These are phyloP conservation scores for Gryllus bimaculatus DNA, from an alignment of 1,140 invertebrate species.

Conservation along the genomic window DNA sequence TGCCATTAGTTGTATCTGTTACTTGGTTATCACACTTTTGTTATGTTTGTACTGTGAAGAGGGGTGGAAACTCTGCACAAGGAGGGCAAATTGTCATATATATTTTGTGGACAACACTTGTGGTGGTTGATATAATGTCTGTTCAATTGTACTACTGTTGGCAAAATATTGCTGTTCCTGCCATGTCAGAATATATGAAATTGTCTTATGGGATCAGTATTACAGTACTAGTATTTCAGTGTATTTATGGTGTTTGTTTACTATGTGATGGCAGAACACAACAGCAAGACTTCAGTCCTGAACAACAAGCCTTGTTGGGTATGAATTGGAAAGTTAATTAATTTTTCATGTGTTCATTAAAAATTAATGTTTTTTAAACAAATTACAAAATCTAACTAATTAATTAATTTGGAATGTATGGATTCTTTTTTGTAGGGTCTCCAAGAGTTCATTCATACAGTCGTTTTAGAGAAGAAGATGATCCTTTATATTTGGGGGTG, in stretches of 20 bases:
- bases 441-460: constrained; percentile 39
- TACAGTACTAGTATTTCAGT: constrained; percentile 36
- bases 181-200: constrained; percentile 32
- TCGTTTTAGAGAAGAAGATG: constrained; percentile 51
- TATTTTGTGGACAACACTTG: constrained; percentile 51
- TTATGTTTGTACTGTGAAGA: constrained; percentile 58
- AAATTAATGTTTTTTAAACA: background rate
- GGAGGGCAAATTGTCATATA: constrained; percentile 55
- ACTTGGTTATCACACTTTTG: constrained; percentile 71
- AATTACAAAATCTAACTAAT: background rate
- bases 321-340: background rate
- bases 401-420: background rate
- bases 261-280: constrained; percentile 5
- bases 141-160: constrained; percentile 36
- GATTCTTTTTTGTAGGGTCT: constrained; percentile 9
- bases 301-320: constrained; percentile 18
- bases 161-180: constrained; percentile 28
- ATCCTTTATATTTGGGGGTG: constrained; percentile 58
- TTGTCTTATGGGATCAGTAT: constrained; percentile 35
- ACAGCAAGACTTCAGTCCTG: background rate
- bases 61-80: constrained; percentile 44
- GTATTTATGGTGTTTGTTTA: constrained; percentile 12
- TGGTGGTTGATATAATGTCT: constrained; percentile 49
- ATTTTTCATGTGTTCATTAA: background rate
- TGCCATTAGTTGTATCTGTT: constrained; percentile 53